Evolutionary conservation across 2,888 invertebrate species (phyloP).

Genomic region (Gymnocheta viridis): DNA sequence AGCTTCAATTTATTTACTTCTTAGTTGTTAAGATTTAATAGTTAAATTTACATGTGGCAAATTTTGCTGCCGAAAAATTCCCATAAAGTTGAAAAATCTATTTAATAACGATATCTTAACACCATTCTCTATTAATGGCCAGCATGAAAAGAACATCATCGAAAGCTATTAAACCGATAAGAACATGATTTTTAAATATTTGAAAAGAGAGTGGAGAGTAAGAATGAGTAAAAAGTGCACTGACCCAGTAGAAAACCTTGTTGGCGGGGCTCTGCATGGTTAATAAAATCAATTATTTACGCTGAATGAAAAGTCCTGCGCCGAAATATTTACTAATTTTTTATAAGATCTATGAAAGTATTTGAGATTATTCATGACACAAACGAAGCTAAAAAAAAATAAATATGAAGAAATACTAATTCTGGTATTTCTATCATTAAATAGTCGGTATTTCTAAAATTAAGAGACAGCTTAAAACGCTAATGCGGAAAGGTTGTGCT

Average conservation of each 20-base stretch:
- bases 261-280: too few relatives aligned
- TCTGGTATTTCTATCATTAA: too few relatives aligned
- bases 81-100: slow-evolving; percentile 44
- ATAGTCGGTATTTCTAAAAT: too few relatives aligned
- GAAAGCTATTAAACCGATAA: slow-evolving; percentile 6
- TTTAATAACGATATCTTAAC: slow-evolving; percentile 56
- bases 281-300: too few relatives aligned
- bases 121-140: slow-evolving; percentile 55
- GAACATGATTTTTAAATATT: slow-evolving; percentile 36
- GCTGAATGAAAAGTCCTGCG: too few relatives aligned
- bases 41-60: slow-evolving; percentile 12
- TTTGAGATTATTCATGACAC: too few relatives aligned
- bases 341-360: too few relatives aligned
- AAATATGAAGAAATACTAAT: too few relatives aligned
- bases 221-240: not conserved
- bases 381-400: too few relatives aligned
- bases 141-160: slow-evolving; percentile 34
- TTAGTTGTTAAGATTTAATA: slow-evolving; percentile 15
- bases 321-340: too few relatives aligned
- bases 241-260: not conserved
- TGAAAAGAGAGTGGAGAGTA: not conserved
- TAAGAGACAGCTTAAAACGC: too few relatives aligned
- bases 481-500: too few relatives aligned
- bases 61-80: slow-evolving; percentile 40
- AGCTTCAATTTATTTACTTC: not conserved